phyloP scores from a whole-genome alignment of 23 tunicate species.

The Trididemnum clinides region DNA sequence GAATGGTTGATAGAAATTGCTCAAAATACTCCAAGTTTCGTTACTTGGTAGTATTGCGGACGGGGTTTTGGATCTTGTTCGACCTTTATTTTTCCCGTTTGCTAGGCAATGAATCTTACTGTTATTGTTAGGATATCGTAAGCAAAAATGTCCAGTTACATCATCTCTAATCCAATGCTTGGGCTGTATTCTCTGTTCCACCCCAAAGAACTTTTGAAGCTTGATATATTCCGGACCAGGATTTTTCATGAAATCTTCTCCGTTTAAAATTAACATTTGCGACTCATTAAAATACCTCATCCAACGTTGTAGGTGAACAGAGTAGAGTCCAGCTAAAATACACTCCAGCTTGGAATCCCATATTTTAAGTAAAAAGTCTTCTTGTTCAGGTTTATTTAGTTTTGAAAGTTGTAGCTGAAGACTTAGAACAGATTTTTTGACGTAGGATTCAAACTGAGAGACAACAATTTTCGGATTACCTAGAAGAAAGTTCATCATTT shows the following conservation, averaged over 20 bases:
- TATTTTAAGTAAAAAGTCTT: background rate
- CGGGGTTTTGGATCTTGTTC: background rate
- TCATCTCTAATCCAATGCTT: conserved; percentile 4
- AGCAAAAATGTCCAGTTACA: conserved; percentile 19
- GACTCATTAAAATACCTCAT: background rate
- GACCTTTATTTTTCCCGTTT: background rate
- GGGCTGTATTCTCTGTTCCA: background rate
- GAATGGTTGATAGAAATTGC: conserved; percentile 3
- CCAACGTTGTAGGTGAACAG: conserved; percentile 15
- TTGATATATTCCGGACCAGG: conserved; percentile 28
- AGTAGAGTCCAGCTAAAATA: conserved; percentile 17
- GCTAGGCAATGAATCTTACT: background rate
- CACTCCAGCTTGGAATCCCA: background rate
- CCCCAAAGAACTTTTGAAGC: conserved; percentile 5
- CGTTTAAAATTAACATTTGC: background rate
- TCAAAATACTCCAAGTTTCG: background rate
- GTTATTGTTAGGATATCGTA: background rate
- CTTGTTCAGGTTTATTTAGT: background rate
- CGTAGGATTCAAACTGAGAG: background rate
- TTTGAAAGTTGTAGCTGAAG: background rate
- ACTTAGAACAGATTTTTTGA: background rate
- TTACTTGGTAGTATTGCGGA: background rate
- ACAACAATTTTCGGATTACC: too few species aligned
- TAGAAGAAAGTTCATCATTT: too few species aligned
- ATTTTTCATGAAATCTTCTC: conserved; percentile 13